phyloP scores from a whole-genome alignment of 1,140 invertebrate genomes.

The Sminthurinus signatus region DNA sequence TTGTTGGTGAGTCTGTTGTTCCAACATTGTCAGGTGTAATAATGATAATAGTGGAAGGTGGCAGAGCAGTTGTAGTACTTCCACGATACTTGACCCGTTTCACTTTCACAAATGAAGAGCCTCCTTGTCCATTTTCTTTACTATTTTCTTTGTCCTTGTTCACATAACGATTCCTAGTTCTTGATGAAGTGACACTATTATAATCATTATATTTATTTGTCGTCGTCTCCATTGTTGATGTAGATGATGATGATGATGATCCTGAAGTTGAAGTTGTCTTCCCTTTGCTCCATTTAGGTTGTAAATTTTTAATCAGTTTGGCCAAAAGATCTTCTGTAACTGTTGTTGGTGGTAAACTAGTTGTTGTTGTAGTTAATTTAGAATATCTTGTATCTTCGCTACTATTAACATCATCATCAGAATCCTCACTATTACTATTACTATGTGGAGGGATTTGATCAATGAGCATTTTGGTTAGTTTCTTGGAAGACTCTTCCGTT shows the following conservation, averaged over 20 bases:
- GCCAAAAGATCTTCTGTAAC: constrained; percentile 17
- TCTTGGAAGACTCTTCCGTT: background rate
- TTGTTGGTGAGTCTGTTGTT: background rate
- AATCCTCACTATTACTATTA: background rate
- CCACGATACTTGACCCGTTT: background rate
- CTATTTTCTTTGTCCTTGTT: background rate
- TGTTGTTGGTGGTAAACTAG: background rate
- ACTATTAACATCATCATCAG: background rate
- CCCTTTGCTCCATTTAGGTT: constrained; percentile 17
- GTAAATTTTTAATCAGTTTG: constrained; percentile 31
- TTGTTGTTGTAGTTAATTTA: constrained; percentile 3
- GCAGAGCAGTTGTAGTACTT: background rate
- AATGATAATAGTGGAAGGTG: background rate
- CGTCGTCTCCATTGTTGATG: too few species aligned
- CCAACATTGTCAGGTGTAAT: background rate
- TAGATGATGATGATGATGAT: too few species aligned
- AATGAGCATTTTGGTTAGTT: constrained; percentile 2
- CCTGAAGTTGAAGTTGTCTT: constrained; percentile 3
- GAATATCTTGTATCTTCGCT: too few species aligned
- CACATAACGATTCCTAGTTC: background rate
- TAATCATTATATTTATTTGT: too few species aligned
- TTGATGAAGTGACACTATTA: background rate
- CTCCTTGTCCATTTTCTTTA: background rate
- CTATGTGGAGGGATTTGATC: constrained; percentile 31
- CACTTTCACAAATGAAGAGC: background rate